phyloP scores from a whole-genome alignment of 1,140 invertebrate species.

The Eumeta japonica region DNA sequence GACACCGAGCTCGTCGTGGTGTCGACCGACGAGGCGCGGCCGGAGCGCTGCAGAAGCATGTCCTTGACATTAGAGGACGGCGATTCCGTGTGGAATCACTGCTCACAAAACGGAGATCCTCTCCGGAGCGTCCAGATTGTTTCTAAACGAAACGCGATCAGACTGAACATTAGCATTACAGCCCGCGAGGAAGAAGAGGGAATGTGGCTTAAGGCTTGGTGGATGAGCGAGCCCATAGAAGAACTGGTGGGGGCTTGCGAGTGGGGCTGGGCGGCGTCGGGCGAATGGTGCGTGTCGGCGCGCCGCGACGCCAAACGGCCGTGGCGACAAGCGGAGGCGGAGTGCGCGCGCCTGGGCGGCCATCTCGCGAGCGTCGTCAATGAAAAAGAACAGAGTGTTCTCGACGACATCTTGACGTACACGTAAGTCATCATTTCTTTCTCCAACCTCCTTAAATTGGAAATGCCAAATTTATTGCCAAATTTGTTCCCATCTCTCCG shows the following conservation, averaged over 20 bases:
- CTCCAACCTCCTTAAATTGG: not conserved
- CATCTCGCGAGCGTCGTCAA: conserved; percentile 66
- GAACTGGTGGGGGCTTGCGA: conserved; percentile 62
- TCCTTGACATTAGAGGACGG: conserved; percentile 58
- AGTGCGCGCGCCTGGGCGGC: conserved; percentile 63
- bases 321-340: conserved; percentile 66
- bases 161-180: conserved; percentile 44
- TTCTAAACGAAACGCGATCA: conserved; percentile 57
- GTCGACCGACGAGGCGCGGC: conserved; percentile 29
- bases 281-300: conserved; percentile 64
- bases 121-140: conserved; percentile 59
- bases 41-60: conserved; percentile 53
- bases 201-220: conserved; percentile 53
- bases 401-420: conserved; percentile 62
- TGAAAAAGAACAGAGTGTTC: conserved; percentile 60
- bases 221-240: conserved; percentile 56
- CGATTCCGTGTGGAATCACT: conserved; percentile 57
- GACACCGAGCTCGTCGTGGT: conserved; percentile 10
- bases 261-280: conserved; percentile 62
- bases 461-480: too few relatives aligned
- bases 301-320: conserved; percentile 55
- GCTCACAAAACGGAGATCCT: conserved; percentile 56
- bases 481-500: too few relatives aligned
- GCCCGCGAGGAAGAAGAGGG: conserved; percentile 35
- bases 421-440: too few relatives aligned